Percentiles rank a stretch among this genome's conserved stretches.
Conservation (phyloP, 2,888 invertebrate genomes). For the Linnaemya vulpina region DNA sequence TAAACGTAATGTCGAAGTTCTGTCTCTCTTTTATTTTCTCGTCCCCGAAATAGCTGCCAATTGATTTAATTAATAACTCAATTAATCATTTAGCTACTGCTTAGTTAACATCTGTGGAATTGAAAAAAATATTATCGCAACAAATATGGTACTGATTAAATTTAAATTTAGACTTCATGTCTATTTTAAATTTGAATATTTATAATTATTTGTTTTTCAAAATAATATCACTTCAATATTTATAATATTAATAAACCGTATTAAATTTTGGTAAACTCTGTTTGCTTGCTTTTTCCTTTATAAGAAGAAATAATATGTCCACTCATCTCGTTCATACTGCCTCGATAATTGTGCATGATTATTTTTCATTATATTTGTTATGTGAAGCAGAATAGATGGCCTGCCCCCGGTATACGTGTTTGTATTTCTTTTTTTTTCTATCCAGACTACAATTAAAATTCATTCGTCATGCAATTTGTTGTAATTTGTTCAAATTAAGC, state of each 20-base stretch:
- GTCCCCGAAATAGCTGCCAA: too few species aligned
- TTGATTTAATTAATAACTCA: too few species aligned
- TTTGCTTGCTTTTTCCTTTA: background rate
- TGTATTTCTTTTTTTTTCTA: background rate
- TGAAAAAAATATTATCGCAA: too few species aligned
- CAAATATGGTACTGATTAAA: too few species aligned
- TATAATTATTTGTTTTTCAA: too few species aligned
- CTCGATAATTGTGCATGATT: slow-evolving; percentile 24
- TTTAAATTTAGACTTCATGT: too few species aligned
- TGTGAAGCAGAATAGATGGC: background rate
- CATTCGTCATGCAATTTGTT: slow-evolving; percentile 75
- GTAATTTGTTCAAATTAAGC: slow-evolving; percentile 73
- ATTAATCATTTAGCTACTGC: too few species aligned
- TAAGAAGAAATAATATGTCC: slow-evolving; percentile 10
- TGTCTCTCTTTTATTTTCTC: too few species aligned
- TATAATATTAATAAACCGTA: background rate
- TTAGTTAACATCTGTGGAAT: too few species aligned
- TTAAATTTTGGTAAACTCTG: background rate
- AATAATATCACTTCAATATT: too few species aligned
- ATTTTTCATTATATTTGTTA: slow-evolving; percentile 16
- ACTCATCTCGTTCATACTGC: background rate
- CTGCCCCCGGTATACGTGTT: background rate
- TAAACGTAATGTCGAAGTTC: too few species aligned
- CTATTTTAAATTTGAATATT: too few species aligned
- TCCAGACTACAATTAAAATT: slow-evolving; percentile 72